Base-by-base conservation (phyloP, 92 coral and sea anemone genomes). In the Ricordea florida region DNA sequence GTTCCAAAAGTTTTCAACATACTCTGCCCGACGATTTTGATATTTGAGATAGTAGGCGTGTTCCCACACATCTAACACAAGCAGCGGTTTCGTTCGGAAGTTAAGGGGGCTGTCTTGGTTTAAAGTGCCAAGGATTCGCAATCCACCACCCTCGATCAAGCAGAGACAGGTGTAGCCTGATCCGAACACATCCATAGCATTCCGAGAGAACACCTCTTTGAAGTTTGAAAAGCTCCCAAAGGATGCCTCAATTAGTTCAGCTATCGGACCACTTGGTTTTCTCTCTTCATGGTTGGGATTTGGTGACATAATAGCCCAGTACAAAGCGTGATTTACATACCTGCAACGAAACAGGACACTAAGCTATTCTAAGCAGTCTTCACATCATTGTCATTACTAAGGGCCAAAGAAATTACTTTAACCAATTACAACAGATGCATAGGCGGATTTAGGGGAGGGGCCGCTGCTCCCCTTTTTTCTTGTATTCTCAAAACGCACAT, bases 21-120 rank as follows among this genome's bases (percentile, higher is more conserved):
- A 94, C 29, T 78, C 90, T 0, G 73, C 71, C 28, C 98, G 69
- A 9, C 92, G 92, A 83, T 94, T 91, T 36, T 82, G 89, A 81
- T 94, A 90, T 72, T 94, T 85, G 11, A 94, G 83, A 57, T 94
- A 94, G 57, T 90, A 94, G 0, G 98, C 98, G 78, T 94, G 98
- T 33, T 94, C 98, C 98, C 98, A 91, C 0, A 94, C 85, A 58
- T 94, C 98, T 34, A 94, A 47, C 23, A 94, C 89, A 30, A 91
- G 48, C 10, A 94, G 66, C 0, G 98, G 98, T 10, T 69, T 58
- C 29, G 82, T 53, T 0, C 82, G 50, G 17, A 60, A 62, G 8
- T 76, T 66, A 38, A 91, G 62, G 5, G 98, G 97, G 0, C 92
- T 80, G 42, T 94, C 98, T 74, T 94, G 97, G 41, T 91, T 91